phyloP scores from a whole-genome alignment of 1,140 invertebrate species.

The Pseudachorutes palmiensis region DNA sequence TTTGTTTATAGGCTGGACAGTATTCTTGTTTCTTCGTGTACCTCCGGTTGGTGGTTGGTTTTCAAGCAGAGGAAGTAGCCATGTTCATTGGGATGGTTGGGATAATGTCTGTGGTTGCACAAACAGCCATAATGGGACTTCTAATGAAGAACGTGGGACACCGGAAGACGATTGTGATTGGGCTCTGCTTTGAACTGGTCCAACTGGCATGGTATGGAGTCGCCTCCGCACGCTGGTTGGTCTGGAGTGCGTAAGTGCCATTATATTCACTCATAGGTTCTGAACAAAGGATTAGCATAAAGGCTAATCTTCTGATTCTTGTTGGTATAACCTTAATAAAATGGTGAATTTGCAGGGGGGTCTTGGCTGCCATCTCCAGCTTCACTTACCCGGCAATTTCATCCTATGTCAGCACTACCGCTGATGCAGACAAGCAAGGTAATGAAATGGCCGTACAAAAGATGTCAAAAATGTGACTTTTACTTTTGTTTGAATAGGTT shows the following conservation, averaged over 20 bases:
- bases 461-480: background rate
- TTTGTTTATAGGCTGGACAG: conserved; percentile 66
- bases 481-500: conserved; percentile 50
- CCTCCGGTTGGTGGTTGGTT: conserved; percentile 94
- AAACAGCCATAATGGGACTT: conserved; percentile 55
- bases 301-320: too few species aligned
- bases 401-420: conserved; percentile 95
- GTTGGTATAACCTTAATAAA: too few species aligned
- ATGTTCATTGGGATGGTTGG: conserved; percentile 74
- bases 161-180: conserved; percentile 92
- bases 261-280: too few species aligned
- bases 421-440: conserved; percentile 92
- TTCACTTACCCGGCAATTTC: conserved; percentile 99
- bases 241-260: conserved; percentile 20
- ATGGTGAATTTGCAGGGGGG: conserved; percentile 99
- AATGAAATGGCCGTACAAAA: conserved; percentile 20
- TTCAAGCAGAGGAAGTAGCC: conserved; percentile 87
- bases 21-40: conserved; percentile 99
- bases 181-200: conserved; percentile 90
- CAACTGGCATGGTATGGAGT: conserved; percentile 97
- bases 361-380: conserved; percentile 86
- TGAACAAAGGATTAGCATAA: conserved; percentile 3
- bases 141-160: conserved; percentile 85
- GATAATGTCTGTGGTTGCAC: conserved; percentile 77
- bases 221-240: conserved; percentile 69